Evolutionary conservation across 1,140 invertebrate genomes (phyloP), one percentile per base, ranked within the genome.

Genomic region (Aphidius ervi): DNA sequence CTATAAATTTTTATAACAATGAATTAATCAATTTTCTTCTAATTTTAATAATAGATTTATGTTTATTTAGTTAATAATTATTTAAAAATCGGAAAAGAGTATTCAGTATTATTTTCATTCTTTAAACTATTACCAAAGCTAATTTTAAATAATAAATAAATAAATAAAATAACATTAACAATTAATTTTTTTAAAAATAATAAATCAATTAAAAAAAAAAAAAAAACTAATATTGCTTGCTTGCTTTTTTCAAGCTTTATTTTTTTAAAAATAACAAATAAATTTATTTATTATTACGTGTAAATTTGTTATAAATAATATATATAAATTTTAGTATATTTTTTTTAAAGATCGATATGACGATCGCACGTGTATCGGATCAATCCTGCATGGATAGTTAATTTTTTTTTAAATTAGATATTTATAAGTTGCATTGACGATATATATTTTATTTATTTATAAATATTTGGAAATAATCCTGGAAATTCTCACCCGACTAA

Each of bases 311-410:
- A 56, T 47, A 43, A 53, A 61, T 9, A 43, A 5, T 55, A 46
- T 16, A 16, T 69, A 67, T 16, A 16, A 16, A 16, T 46, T 43
- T 8, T 54, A 59, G 64, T 60, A 52, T 60, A 61, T 50, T 46
- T 58, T 61, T 50, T 69, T 48, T n/a, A 54, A 58, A 52, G 57
- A 64, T 62, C 60, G 45, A 65, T 50, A 61, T 70, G 57, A 63
- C 61, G 70, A 72, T 71, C 68, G 67, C 70, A 69, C 68, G 72
- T 74, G 73, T 69, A 43, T 74, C 69, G 74, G 75, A 73, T 77
- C 74, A 74, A 74, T 73, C 75, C 74, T 77, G 74, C 75, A 77
- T 77, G 75, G 74, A 77, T 77, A 72, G 69, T 74, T 62, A 62
- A 46, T 62, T 55, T 55, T 58, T 57, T 39, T 43, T 9, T 56